Evolutionary conservation across 2,797 vertebrate genomes (phyloP), one percentile per base, ranked within the genome.

Genomic region (Bothrops alternatus): DNA sequence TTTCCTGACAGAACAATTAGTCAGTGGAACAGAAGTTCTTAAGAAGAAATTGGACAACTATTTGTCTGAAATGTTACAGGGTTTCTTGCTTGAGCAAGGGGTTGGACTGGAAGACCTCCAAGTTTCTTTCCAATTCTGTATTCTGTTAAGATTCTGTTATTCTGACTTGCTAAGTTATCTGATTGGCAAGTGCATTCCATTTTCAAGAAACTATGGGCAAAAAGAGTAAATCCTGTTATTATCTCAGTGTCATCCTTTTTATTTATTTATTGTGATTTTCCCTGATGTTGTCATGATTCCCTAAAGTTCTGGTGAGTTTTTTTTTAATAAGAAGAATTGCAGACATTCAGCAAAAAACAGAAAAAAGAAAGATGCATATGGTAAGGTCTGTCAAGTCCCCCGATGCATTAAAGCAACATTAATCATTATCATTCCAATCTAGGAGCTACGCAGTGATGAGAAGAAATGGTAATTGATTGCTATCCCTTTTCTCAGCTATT

Each of bases 211-310:
- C 65, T 1, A 58, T 69, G 90, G 91, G 32, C 57, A 93, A 57
- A 95, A 96, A 94, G 55, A 95, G 69, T 86, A 86, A 96, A 96
- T 95, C 93, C 91, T 91, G 95, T 95, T 95, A 97, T 55, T 32
- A 95, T 90, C 93, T 93, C 95, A 73, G n/a, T 78, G 5, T 65
- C 63, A 93, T 88, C 88, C 18, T 90, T 87, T 91, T 93, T 47
- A 6, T 90, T 93, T 89, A 88, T 90, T 93, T 91, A 28, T 90
- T 53, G 92, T 92, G 92, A 91, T 95, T 94, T 58, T 25, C 6
- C 78, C 86, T 95, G 50, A 73, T 94, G 90, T 91, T 56, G 93
- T 92, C 65, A n/a, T 93, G 88, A 91, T 91, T 95, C 95, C 86
- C 87, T 95, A 86, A 96, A 95, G 88, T 65, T 93, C 20, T 61